These are phyloP conservation scores for Myzus persicae DNA, from an alignment of 1,140 invertebrate species.

Conservation along the genomic window DNA sequence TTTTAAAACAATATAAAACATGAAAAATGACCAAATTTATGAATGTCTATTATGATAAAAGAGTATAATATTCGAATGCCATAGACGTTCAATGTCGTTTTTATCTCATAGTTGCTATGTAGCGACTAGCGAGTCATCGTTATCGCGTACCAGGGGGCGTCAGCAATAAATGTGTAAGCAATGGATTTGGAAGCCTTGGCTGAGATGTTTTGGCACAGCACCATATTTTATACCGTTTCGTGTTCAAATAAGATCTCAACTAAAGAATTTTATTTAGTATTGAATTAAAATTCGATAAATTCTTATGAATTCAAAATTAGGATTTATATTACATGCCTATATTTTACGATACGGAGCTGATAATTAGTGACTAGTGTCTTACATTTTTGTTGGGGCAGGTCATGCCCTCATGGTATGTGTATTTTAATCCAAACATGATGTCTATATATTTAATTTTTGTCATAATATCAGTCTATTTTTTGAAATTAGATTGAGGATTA, in stretches of 20 bases:
- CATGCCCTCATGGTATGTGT: neutral
- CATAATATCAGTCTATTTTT: neutral
- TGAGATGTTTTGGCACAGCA: neutral
- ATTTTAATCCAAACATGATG: neutral
- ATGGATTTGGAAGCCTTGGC: neutral
- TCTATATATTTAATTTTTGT: neutral
- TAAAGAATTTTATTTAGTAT: neutral
- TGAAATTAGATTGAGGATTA: neutral
- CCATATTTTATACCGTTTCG: neutral
- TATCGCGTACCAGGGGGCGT: neutral
- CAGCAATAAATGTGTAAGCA: neutral
- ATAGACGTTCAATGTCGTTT: neutral
- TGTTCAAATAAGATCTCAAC: neutral
- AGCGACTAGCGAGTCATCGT: neutral
- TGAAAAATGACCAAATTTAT: neutral
- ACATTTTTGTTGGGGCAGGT: neutral
- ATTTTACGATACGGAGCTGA: neutral
- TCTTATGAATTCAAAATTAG: neutral
- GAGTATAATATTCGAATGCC: neutral
- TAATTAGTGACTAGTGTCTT: neutral
- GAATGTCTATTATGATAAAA: neutral
- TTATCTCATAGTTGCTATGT: neutral
- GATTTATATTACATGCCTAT: neutral
- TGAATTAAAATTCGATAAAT: neutral
- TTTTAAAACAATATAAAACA: too few relatives aligned